Evolutionary conservation across 2,888 invertebrate species (phyloP).

Genomic region (Eristalinus aeneus): DNA sequence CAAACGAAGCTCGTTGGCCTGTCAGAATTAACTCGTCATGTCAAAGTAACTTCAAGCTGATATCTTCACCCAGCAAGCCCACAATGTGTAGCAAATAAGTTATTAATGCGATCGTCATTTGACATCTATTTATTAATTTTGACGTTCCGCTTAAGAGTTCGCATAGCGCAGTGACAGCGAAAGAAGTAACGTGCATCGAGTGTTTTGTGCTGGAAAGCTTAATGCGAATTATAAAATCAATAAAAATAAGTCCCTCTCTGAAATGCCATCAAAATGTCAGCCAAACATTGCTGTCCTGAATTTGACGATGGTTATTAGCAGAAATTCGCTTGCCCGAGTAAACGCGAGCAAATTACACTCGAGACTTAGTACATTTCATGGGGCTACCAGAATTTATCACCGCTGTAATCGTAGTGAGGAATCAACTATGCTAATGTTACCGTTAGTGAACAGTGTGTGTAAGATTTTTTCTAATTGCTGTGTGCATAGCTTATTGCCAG

Average conservation of each 20-base stretch:
- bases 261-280: conserved; percentile 27
- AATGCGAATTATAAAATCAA: conserved; percentile 28
- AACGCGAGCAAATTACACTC: neutral
- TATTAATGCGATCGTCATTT: neutral
- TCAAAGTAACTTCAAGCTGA: neutral
- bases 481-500: conserved; percentile 17
- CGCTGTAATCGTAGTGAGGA: conserved; percentile 25
- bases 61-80: neutral
- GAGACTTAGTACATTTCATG: conserved; percentile 24
- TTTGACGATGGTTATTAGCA: conserved; percentile 16
- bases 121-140: conserved; percentile 35
- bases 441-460: neutral
- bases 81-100: neutral
- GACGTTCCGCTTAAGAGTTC: conserved; percentile 13
- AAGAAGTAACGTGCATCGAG: conserved; percentile 11
- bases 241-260: conserved; percentile 2
- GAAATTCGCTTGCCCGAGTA: neutral
- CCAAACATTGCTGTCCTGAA: conserved; percentile 7
- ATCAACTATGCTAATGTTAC: conserved; percentile 41
- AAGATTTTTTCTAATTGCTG: conserved; percentile 12
- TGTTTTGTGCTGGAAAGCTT: neutral
- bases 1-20: conserved; percentile 2
- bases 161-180: conserved; percentile 2
- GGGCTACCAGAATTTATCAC: conserved; percentile 30
- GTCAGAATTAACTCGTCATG: conserved; percentile 6